Percentiles rank a stretch among this genome's conserved stretches.
Conservation (phyloP, 2,113 vertebrate genomes). For the Callipepla squamata region DNA sequence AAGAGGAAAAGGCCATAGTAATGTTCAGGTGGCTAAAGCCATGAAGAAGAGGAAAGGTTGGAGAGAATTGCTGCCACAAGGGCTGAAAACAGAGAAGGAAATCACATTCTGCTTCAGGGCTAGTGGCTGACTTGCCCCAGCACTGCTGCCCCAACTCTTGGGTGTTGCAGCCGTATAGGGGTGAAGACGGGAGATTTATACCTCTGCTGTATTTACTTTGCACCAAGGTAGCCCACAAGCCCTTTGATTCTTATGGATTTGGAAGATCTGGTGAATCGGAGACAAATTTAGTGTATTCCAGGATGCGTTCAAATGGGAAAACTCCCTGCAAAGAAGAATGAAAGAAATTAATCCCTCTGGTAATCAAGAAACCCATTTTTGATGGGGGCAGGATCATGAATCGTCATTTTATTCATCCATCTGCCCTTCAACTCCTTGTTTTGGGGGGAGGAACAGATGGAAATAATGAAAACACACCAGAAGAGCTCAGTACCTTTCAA, state of each 20-base stretch:
- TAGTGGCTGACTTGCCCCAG: neutral
- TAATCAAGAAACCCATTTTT: neutral
- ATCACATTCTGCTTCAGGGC: neutral
- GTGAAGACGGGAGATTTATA: neutral
- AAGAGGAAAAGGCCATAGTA: neutral
- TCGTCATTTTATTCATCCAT: neutral
- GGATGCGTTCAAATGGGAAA: neutral
- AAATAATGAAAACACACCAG: slow-evolving; percentile 19
- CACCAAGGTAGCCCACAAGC: neutral
- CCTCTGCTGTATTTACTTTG: neutral
- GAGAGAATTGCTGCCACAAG: neutral
- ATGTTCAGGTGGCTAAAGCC: neutral
- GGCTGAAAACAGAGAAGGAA: neutral
- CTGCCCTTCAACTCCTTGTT: neutral
- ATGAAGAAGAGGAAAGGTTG: neutral
- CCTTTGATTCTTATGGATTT: neutral
- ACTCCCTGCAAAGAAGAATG: neutral
- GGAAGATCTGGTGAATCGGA: neutral
- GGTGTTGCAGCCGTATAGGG: neutral
- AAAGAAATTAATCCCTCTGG: neutral
- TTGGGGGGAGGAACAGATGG: too few species aligned
- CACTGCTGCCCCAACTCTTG: neutral
- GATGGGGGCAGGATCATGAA: neutral
- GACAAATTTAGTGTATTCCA: neutral
- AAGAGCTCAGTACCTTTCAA: slow-evolving; percentile 1